Conservation (phyloP, 2,113 vertebrate species). For the Paradoxurus hermaphroditus region DNA sequence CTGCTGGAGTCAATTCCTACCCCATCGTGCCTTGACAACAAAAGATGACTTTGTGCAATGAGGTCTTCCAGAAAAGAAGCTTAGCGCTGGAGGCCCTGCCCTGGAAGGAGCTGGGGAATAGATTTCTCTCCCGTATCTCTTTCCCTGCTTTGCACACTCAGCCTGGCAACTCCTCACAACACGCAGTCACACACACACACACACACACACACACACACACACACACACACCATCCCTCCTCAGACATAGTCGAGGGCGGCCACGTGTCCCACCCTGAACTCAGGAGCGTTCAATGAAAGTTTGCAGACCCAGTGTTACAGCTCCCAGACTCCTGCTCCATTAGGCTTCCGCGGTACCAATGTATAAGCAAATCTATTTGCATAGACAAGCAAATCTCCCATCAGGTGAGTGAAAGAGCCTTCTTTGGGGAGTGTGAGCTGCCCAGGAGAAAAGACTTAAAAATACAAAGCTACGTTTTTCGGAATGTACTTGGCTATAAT, state of each 20-base stretch:
- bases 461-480: not conserved
- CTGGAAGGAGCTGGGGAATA: not conserved
- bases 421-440: not conserved
- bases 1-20: not conserved
- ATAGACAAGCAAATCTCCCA: not conserved
- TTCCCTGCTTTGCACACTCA: not conserved
- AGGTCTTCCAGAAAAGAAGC: not conserved
- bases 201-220: not conserved
- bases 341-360: not conserved
- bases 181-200: not conserved
- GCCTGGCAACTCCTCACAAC: not conserved
- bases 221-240: not conserved
- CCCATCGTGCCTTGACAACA: not conserved
- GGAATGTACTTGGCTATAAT: not conserved
- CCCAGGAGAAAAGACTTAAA: not conserved
- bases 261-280: not conserved
- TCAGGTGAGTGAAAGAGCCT: not conserved
- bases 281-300: not conserved
- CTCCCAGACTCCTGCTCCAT: not conserved
- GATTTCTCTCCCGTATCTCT: not conserved
- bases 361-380: not conserved
- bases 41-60: not conserved
- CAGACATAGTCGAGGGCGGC: not conserved
- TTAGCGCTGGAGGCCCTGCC: rapidly evolving
- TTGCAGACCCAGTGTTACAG: not conserved